Base-by-base conservation (phyloP, 2,113 vertebrate genomes). In the Ibidorhyncha struthersii region DNA sequence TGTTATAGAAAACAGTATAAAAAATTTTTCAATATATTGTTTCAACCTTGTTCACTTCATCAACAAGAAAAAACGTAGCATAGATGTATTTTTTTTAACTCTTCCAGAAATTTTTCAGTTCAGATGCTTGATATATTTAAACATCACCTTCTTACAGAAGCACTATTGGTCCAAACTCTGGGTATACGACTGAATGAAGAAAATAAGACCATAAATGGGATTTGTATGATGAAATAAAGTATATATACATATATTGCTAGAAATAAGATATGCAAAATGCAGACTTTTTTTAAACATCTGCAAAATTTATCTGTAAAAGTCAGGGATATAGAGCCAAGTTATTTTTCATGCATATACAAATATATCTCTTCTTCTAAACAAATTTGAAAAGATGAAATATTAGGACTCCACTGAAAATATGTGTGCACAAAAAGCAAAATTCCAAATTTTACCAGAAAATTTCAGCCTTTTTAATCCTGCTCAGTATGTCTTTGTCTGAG, bases 261-360 rank as follows among this genome's bases (percentile, higher is more conserved):
- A 58, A 65, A 32, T 27, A 49, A 78, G 17, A 23, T 30, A 21
- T 29, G 2, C 1, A 38, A 77, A 59, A 59, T 47, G 6, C 3
- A 6, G 11, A 29, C 15, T 59, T 67, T 59, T 36, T 36, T 23
- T 25, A 32, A 63, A 36, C 3, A 17, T 20, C 23, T 61, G 2
- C 55, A 78, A 52, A 30, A 10, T 36, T 61, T n/a, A 47, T 29
- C 10, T 41, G 11, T 29, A 71, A 73, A 79, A 66, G 38, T 65
- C 45, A 62, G 34, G 18, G 34, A 36, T 0, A 1, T 41, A 67
- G 3, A 66, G 4, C 6, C 14, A 36, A 8, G 2, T 12, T 47
- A 16, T 47, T 70, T 84, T 89, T 74, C 9, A 7, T 26, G 21
- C 9, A 25, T 17, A 47, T 9, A 26, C 5, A 66, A 23, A 21